Percentiles rank a stretch among this genome's conserved stretches.
These are phyloP conservation scores for Psophia crepitans DNA, from an alignment of 2,113 vertebrate genomes.

Conservation along the genomic window DNA sequence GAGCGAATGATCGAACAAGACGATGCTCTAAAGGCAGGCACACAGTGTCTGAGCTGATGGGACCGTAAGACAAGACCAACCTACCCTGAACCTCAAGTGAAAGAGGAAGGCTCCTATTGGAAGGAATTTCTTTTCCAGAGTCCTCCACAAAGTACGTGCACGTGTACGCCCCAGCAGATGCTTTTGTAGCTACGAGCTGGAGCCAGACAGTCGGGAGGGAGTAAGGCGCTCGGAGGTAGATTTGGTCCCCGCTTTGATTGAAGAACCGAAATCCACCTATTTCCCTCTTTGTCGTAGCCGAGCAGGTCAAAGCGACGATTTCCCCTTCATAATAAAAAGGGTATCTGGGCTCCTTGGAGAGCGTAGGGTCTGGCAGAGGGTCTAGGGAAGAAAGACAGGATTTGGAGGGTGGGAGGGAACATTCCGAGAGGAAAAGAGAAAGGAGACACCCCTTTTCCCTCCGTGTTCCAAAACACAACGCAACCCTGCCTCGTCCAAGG, in stretches of 20 bases:
- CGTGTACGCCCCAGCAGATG: background rate
- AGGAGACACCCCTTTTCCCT: background rate
- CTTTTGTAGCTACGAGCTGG: background rate
- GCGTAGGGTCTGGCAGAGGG: background rate
- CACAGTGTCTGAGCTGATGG: background rate
- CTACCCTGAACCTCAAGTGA: background rate
- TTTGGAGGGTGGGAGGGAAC: background rate
- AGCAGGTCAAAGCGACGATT: background rate
- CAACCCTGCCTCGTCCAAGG: fast-evolving
- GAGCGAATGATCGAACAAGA: background rate
- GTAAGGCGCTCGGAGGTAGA: background rate
- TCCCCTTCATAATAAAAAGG: background rate
- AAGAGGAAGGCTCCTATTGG: background rate
- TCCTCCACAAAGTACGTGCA: background rate
- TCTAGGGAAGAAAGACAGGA: background rate
- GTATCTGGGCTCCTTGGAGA: background rate
- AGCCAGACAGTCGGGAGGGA: background rate
- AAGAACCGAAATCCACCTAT: background rate
- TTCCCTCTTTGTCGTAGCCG: fast-evolving
- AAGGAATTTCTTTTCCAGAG: background rate
- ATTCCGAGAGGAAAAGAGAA: background rate
- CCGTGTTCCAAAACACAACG: too few relatives aligned
- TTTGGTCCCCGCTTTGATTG: background rate
- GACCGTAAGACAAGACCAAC: background rate
- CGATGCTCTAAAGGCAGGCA: background rate